These are phyloP conservation scores for Campylomormyrus numenius DNA, from an alignment of 2,113 vertebrate species.

Conservation along the genomic window DNA sequence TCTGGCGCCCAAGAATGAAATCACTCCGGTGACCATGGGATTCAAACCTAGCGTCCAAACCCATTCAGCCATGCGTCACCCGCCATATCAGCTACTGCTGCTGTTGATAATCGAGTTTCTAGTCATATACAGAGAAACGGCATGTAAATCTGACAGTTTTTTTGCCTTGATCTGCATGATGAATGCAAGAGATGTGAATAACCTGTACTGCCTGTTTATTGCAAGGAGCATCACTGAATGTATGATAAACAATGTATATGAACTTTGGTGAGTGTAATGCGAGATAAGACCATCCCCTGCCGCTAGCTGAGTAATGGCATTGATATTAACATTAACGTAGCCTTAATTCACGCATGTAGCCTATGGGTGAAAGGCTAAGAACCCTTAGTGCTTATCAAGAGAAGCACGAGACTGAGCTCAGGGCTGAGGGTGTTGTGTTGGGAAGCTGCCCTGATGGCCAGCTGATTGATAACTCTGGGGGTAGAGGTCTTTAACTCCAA, in stretches of 20 bases:
- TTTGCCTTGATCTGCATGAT: not conserved
- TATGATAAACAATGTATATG: not conserved
- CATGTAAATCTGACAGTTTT: not conserved
- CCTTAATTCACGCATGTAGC: not conserved
- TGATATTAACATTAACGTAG: not conserved
- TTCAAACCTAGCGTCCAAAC: not conserved
- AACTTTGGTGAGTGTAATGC: not conserved
- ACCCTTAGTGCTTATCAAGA: not conserved
- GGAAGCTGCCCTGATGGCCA: constrained; percentile 25
- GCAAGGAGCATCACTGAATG: not conserved
- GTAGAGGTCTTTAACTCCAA: constrained; percentile 56
- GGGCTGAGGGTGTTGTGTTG: not conserved
- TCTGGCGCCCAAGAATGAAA: not conserved
- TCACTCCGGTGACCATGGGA: not conserved
- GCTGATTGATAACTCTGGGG: constrained; percentile 56
- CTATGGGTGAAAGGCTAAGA: not conserved
- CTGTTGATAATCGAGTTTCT: not conserved
- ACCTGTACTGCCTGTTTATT: not conserved
- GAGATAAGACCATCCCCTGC: not conserved
- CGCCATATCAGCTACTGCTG: not conserved
- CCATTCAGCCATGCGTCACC: not conserved
- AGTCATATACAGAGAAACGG: not conserved
- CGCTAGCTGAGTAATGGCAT: constrained; percentile 22
- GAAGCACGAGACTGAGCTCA: not conserved
- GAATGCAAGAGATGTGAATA: not conserved